phyloP scores from a whole-genome alignment of 2,113 vertebrate genomes.

The Stegastes partitus region DNA sequence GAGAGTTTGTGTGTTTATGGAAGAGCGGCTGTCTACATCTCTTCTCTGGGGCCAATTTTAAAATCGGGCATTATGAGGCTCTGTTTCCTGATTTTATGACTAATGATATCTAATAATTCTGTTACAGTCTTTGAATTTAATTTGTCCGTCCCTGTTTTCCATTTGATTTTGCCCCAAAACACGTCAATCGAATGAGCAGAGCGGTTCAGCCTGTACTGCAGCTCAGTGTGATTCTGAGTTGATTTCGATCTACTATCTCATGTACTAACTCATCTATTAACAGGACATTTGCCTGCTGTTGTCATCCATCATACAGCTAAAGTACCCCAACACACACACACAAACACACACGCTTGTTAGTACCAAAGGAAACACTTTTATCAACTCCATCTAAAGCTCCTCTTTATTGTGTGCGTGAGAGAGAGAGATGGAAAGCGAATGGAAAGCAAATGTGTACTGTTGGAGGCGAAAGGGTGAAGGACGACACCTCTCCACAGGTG shows the following conservation, averaged over 20 bases:
- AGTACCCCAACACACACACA: neutral
- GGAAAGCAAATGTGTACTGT: constrained; percentile 35
- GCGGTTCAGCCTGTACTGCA: neutral
- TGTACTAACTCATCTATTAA: constrained; percentile 54
- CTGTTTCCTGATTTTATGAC: constrained; percentile 46
- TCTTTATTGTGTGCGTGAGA: constrained; percentile 12
- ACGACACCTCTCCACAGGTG: constrained; percentile 32
- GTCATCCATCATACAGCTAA: constrained; percentile 49
- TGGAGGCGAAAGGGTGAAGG: constrained; percentile 51
- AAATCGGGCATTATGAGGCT: constrained; percentile 1
- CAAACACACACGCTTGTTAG: constrained; percentile 2
- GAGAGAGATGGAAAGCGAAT: neutral
- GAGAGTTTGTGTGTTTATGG: constrained; percentile 36
- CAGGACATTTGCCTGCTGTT: constrained; percentile 41
- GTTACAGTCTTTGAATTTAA: constrained; percentile 41
- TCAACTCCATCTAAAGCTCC: constrained; percentile 17
- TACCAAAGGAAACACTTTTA: constrained; percentile 28
- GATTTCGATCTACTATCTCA: constrained; percentile 40
- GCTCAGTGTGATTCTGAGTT: constrained; percentile 31
- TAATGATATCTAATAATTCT: constrained; percentile 36
- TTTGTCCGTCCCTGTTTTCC: constrained; percentile 45
- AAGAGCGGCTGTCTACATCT: neutral
- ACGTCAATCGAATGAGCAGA: constrained; percentile 44
- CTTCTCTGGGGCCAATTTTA: neutral
- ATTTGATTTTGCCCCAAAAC: constrained; percentile 46